Conservation (phyloP, 2,113 vertebrate species). For the Macquaria ambigua region DNA sequence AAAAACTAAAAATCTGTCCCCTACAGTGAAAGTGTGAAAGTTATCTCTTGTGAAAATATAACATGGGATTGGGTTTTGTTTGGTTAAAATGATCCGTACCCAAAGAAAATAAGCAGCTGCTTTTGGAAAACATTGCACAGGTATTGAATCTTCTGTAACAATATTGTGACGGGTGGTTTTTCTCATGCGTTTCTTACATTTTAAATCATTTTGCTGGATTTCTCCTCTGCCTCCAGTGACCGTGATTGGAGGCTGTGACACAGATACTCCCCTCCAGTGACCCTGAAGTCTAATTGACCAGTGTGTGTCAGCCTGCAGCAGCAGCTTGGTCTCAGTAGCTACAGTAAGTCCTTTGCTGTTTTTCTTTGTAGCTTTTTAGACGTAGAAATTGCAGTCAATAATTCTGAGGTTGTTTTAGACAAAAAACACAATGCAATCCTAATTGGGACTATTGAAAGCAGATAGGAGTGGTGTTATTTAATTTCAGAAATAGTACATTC, state of each 20-base stretch:
- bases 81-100: conserved; percentile 5
- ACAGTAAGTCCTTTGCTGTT: conserved; percentile 11
- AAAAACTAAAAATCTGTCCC: neutral
- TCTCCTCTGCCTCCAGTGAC: conserved; percentile 17
- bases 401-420: neutral
- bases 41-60: conserved; percentile 44
- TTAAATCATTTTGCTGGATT: neutral
- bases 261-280: conserved; percentile 12
- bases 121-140: neutral
- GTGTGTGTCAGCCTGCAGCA: conserved; percentile 19
- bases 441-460: neutral
- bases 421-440: neutral
- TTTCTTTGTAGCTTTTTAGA: neutral
- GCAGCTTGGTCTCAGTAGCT: conserved; percentile 14
- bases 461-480: neutral
- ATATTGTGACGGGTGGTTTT: conserved; percentile 26
- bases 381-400: neutral
- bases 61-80: conserved; percentile 44
- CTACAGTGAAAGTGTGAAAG: conserved; percentile 6
- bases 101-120: neutral
- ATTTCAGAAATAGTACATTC: neutral
- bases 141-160: conserved; percentile 13
- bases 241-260: conserved; percentile 27
- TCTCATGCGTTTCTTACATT: neutral
- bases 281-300: conserved; percentile 13